Evolutionary conservation across 2,888 invertebrate species (phyloP), one percentile per base, ranked within the genome.

Genomic region (Dicyrtomina minuta): DNA sequence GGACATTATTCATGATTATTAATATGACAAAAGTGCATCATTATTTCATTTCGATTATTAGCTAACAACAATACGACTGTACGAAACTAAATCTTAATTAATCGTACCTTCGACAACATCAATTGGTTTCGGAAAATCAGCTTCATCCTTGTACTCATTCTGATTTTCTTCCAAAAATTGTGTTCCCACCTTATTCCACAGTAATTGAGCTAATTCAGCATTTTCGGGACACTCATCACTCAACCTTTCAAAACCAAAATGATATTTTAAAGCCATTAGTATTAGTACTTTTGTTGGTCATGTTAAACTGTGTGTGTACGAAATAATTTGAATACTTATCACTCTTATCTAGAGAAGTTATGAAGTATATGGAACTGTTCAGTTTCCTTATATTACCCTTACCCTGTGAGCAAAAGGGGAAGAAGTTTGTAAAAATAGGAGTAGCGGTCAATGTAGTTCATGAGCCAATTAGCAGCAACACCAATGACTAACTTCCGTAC

Each of bases 161-260:
- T 94, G 90, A 82, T 96, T 96, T 81, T 96, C 96, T 51, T 87
- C 84, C 81, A 90, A 87, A 82, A 89, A 96, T 75, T 89, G 88
- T 46, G 87, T 81, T 0, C 96, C 96, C 74, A 89, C 87, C 75
- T 87, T 83, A 1, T 85, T 80, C 93, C 93, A 94, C 1, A 89
- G 81, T 1, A 84, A 82, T 1, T 82, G 81, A 0, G 91, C 88
- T 74, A 87, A 85, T 12, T 84, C 82, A 70, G 88, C 83, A n/a
- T 91, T 87, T 71, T 90, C 90, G 1, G 86, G 86, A 71, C 91
- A 87, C 70, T 90, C 90, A 81, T 96, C 96, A 78, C 90, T 89
- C 2, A 94, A 83, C 70, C 89, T 89, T 75, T 78, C 53, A 78
- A 68, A 15, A 26, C 43, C 43, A 41, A 13, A 41, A 12, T 41